phyloP scores from a whole-genome alignment of 2,888 invertebrate genomes.

The Apoda limacodes region DNA sequence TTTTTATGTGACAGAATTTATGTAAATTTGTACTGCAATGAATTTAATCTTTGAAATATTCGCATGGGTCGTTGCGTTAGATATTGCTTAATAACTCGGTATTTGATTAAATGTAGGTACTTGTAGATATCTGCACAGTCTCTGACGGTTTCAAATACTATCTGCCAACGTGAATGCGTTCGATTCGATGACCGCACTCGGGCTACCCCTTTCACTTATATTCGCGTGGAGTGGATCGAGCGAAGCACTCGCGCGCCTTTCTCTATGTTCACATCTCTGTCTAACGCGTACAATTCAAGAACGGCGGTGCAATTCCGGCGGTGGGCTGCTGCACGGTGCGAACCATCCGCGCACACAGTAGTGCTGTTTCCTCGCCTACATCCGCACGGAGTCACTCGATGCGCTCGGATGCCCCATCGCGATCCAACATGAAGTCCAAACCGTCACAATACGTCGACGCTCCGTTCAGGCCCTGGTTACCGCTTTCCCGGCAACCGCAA shows the following conservation, averaged over 20 bases:
- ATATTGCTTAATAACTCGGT: slow-evolving; percentile 22
- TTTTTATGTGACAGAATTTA: too few species aligned
- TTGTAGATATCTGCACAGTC: slow-evolving; percentile 35
- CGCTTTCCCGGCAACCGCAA: slow-evolving; percentile 67
- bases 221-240: slow-evolving; percentile 57
- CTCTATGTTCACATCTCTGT: slow-evolving; percentile 62
- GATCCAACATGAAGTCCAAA: slow-evolving; percentile 76
- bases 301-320: slow-evolving; percentile 40
- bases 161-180: slow-evolving; percentile 37
- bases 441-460: slow-evolving; percentile 62
- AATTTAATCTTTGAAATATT: too few species aligned
- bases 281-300: slow-evolving; percentile 36
- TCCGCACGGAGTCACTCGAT: slow-evolving; percentile 57
- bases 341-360: slow-evolving; percentile 51
- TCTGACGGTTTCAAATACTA: slow-evolving; percentile 31
- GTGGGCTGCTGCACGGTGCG: slow-evolving; percentile 45
- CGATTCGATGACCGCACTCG: slow-evolving; percentile 48
- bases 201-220: slow-evolving; percentile 67
- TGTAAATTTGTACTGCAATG: too few species aligned
- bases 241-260: slow-evolving; percentile 59
- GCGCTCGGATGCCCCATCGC: slow-evolving; percentile 58
- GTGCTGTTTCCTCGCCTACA: slow-evolving; percentile 54
- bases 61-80: slow-evolving; percentile 21
- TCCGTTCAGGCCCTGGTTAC: slow-evolving; percentile 75
- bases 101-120: slow-evolving; percentile 14